Percentiles rank a stretch among this genome's conserved stretches.
Evolutionary conservation across 1,140 invertebrate genomes (phyloP).

Genomic region (Trinorchestia longiramus): DNA sequence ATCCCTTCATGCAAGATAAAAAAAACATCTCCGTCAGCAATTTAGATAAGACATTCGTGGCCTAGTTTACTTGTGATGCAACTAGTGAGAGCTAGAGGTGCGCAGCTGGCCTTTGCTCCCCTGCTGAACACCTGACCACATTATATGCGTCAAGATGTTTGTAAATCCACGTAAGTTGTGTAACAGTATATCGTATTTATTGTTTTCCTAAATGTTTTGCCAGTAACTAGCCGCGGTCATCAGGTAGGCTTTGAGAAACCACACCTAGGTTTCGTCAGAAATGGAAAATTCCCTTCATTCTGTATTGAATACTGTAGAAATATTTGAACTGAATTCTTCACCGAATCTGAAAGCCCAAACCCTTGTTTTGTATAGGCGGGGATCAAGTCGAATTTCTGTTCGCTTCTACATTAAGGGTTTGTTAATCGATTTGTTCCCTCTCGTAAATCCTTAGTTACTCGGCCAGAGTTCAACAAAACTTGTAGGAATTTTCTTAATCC

Average conservation of each 20-base stretch:
- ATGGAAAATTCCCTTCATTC: background rate
- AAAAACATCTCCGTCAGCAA: background rate
- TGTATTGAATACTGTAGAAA: background rate
- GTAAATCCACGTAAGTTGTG: background rate
- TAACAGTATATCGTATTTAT: background rate
- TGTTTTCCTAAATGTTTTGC: background rate
- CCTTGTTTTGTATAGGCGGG: background rate
- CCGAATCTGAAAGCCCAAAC: background rate
- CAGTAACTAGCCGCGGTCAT: background rate
- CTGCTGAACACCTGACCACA: background rate
- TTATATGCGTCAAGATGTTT: background rate
- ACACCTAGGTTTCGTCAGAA: background rate
- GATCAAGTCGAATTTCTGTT: too few relatives aligned
- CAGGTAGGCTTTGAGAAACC: background rate
- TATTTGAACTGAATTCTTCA: background rate
- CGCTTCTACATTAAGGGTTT: too few relatives aligned
- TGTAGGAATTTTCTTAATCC: too few relatives aligned
- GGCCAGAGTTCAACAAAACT: too few relatives aligned
- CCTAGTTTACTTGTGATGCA: background rate
- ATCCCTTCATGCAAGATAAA: background rate
- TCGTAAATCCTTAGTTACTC: too few relatives aligned
- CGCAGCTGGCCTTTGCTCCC: too few relatives aligned
- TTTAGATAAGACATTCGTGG: background rate
- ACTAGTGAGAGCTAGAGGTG: background rate
- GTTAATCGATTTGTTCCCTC: too few relatives aligned